Evolutionary conservation across 1,140 invertebrate genomes (phyloP), one percentile per base, ranked within the genome.

Genomic region (Brachionus manjavacas): DNA sequence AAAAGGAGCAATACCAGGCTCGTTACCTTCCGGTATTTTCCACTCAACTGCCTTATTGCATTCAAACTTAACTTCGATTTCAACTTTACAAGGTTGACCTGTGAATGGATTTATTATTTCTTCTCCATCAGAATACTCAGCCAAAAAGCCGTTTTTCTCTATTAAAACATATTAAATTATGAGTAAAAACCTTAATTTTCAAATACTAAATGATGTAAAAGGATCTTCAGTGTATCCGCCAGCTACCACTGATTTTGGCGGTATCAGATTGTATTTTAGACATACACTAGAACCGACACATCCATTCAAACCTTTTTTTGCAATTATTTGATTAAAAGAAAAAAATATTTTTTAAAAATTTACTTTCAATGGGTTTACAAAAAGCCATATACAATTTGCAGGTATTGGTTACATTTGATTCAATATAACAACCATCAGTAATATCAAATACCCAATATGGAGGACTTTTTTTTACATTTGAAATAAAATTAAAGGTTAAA

Each of bases 391-490:
- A 60, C 23, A 81, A 20, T 16, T 52, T 41, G 43, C 79, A 81
- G 9, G 20, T 25, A 16, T 81, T 55, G 4, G 79, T 60, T 20
- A 31, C 55, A 16, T 64, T 64, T 16, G 28, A 41, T 60, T 60
- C 79, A 25, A 81, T 41, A 12, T 28, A 20, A 68, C 79, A 81
- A 11, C 39, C 64, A 20, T 20, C 35, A 20, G 20, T 43, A 3
- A 81, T 68, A 25, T 81, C 23, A 12, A 81, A 81, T 64, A 4
- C 16, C 79, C 79, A 81, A 60, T 81, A 81, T 3, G 79, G 79
- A 11, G 39, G 49, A 4, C 79, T 81, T 3, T 25, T 0, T 6
- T 35, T 35, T 35, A 6, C 4, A n/a, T 12, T 52, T 0, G 41
- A 64, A 43, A 39, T 14, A 64, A 31, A 12, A 14, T 25, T 31